These are phyloP conservation scores for Takifugu rubripes DNA, from an alignment of 2,797 vertebrate genomes.

Conservation along the genomic window DNA sequence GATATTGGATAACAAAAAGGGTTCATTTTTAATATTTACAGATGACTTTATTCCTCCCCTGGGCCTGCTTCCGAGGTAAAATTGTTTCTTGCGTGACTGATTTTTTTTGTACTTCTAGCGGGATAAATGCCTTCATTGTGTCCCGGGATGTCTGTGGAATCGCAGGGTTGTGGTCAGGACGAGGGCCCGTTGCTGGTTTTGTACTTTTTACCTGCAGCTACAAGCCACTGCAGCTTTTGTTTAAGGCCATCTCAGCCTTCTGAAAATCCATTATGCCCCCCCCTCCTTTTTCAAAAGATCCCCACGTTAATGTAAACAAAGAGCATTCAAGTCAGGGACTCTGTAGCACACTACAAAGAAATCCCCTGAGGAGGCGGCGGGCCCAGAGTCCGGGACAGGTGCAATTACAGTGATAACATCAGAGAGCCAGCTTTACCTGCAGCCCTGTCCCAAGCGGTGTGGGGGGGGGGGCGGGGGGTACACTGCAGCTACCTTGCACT, in stretches of 20 bases:
- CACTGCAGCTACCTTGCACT: constrained; percentile 55
- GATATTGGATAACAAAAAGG: constrained; percentile 22
- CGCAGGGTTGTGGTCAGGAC: constrained; percentile 15
- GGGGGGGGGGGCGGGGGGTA: constrained; percentile 20
- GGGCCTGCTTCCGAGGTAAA: constrained; percentile 1
- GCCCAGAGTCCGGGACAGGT: constrained; percentile 76
- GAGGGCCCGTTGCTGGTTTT: constrained; percentile 23
- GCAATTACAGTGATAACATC: constrained; percentile 84
- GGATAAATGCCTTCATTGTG: constrained; percentile 51
- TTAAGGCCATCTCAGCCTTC: constrained; percentile 51
- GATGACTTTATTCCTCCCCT: constrained; percentile 52
- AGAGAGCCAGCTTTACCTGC: constrained; percentile 66
- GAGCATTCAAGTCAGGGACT: constrained; percentile 71
- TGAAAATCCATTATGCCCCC: constrained; percentile 60
- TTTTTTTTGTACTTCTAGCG: constrained; percentile 15
- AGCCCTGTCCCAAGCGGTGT: constrained; percentile 50
- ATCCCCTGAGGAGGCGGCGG: constrained; percentile 65
- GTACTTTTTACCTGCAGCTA: constrained; percentile 59
- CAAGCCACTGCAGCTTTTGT: constrained; percentile 59
- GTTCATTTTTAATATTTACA: constrained; percentile 40
- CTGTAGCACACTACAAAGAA: constrained; percentile 73
- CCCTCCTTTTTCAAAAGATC: constrained; percentile 56
- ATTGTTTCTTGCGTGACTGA: constrained; percentile 22
- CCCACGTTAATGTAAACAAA: constrained; percentile 80
- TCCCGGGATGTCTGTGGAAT: constrained; percentile 41